Conservation (phyloP, 2,113 vertebrate genomes). For the Cercocebus atys region DNA sequence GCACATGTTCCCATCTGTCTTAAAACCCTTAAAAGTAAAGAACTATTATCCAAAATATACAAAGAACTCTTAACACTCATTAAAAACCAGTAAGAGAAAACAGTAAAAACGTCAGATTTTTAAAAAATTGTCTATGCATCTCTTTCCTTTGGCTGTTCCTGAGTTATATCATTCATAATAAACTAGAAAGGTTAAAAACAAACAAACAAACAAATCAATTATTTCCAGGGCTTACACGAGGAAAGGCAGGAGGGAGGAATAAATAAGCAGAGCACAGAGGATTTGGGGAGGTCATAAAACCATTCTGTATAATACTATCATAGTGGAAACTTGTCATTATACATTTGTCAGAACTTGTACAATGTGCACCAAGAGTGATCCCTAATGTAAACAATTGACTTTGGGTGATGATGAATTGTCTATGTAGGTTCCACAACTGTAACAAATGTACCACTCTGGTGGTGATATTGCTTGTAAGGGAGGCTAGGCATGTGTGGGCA, state of each 20-base stretch:
- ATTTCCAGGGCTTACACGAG: background rate
- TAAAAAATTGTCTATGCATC: background rate
- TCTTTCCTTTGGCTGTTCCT: background rate
- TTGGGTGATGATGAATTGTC: background rate
- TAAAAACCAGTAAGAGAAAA: background rate
- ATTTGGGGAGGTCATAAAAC: background rate
- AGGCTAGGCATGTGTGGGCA: fast-evolving
- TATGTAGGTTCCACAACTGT: background rate
- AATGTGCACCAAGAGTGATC: background rate
- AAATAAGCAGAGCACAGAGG: background rate
- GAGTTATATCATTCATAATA: background rate
- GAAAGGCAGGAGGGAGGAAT: background rate
- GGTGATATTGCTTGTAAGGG: background rate
- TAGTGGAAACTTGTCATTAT: background rate
- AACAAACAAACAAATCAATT: background rate
- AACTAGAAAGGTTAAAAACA: background rate
- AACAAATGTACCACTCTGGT: background rate
- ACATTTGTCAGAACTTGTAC: background rate
- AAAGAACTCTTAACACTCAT: background rate
- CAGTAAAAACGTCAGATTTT: background rate
- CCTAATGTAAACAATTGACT: background rate
- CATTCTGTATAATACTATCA: background rate
- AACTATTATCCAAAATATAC: background rate
- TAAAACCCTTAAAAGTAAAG: background rate
- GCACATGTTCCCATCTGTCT: background rate